Base-by-base conservation (phyloP, 2,797 vertebrate species). In the Sus cebifrons region DNA sequence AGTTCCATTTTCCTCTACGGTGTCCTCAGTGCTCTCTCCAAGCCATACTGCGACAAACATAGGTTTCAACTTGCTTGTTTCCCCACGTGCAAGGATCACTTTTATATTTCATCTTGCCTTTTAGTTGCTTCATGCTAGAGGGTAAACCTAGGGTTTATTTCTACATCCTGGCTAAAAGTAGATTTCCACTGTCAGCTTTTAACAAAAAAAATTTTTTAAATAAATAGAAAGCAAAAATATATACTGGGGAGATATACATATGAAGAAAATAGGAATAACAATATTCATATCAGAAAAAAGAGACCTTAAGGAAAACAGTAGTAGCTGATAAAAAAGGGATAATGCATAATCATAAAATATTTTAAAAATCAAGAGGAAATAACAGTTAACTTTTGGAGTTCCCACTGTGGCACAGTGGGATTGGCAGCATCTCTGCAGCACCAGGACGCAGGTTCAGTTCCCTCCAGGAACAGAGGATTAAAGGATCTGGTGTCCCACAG, bases 211-310 rank as follows among this genome's bases (percentile, higher is more conserved):
- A 25, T 49, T 70, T 4, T 40, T n/a, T n/a, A 58, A 7, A 23
- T 52, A 71, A 86, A 23, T 52, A 71, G 79, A 74, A 74, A n/a
- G 49, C 60, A 85, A 58, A 67, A 77, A n/a, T 67, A 58, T 23
- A 21, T 20, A 4, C 18, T 77, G 58, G 13, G 3, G 18, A 32
- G 12, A 78, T 21, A 86, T 13, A 44, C 27, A 79, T 25, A 54
- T 27, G 32, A 85, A 79, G 74, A 60, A 83, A 91, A 71, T 65
- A 91, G 11, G 27, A 21, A 62, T 7, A 27, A 71, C 12, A 52
- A 15, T 92, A 71, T 20, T 73, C 5, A 9, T 67, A 60, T 58
- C 21, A 74, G 67, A 81, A 49, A 27, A 70, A 82, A 78, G 20
- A 77, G 15, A 52, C 18, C 21, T 52, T 32, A 79, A 64, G 67